These are phyloP conservation scores for Drosophila neotestacea DNA, from an alignment of 2,888 invertebrate species.

Conservation along the genomic window DNA sequence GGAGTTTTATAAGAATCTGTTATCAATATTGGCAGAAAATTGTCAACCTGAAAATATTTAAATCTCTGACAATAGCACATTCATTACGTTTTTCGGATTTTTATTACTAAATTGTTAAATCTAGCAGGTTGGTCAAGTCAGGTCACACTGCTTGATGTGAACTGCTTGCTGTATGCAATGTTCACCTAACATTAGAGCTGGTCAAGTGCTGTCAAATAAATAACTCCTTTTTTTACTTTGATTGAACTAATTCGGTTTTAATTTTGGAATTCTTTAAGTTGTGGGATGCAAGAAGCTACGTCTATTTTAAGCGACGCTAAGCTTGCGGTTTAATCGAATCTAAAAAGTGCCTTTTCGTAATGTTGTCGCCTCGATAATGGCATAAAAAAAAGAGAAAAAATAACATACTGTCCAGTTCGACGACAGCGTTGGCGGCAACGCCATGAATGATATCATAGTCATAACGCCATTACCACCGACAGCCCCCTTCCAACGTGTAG, in stretches of 20 bases:
- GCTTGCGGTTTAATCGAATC: constrained; percentile 49
- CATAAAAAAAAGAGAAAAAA: constrained; percentile 43
- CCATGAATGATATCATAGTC: constrained; percentile 73
- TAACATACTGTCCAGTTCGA: constrained; percentile 59
- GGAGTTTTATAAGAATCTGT: too few relatives aligned
- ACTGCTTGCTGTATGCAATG: neutral
- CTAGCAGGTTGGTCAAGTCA: neutral
- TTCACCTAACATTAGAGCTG: too few relatives aligned
- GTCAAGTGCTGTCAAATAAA: too few relatives aligned
- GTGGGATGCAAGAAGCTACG: constrained; percentile 16
- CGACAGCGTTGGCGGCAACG: constrained; percentile 49
- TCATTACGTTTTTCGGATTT: too few relatives aligned
- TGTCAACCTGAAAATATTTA: too few relatives aligned
- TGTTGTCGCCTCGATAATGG: constrained; percentile 45
- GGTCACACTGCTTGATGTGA: neutral
- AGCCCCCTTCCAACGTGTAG: constrained; percentile 26
- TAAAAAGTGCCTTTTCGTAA: constrained; percentile 52
- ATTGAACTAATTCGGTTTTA: constrained; percentile 5
- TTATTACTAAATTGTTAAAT: too few relatives aligned
- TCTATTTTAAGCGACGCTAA: constrained; percentile 31
- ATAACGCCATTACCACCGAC: constrained; percentile 39
- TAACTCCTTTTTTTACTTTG: neutral
- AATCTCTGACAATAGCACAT: too few relatives aligned
- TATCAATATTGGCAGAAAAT: too few relatives aligned
- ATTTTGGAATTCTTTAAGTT: constrained; percentile 3